phyloP scores from a whole-genome alignment of 1,140 invertebrate species.

The Tetranychus cinnabarinus region DNA sequence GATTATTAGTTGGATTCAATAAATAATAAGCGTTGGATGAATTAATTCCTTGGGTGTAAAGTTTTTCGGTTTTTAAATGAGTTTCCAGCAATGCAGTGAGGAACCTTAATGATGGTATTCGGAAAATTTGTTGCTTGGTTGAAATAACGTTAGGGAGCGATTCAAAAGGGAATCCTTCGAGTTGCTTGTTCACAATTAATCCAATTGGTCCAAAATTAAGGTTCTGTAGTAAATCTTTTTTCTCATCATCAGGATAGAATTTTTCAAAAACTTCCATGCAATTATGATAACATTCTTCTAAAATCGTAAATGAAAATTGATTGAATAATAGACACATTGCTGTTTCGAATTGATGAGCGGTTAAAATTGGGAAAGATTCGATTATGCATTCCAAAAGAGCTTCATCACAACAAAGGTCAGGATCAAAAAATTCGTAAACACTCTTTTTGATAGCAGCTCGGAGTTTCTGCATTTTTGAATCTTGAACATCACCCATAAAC shows the following conservation, averaged over 20 bases:
- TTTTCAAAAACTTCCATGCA: not conserved
- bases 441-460: not conserved
- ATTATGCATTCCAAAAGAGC: slow-evolving; percentile 1
- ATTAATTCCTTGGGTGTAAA: slow-evolving; percentile 11
- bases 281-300: not conserved
- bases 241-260: not conserved
- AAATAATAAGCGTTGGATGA: slow-evolving; percentile 30
- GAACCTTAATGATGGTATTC: slow-evolving; percentile 46
- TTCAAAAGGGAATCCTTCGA: slow-evolving; percentile 10
- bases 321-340: not conserved
- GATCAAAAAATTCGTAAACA: not conserved
- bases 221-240: not conserved
- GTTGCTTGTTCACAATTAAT: slow-evolving; percentile 3
- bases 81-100: slow-evolving; percentile 33
- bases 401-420: not conserved
- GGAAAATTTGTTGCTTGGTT: slow-evolving; percentile 25
- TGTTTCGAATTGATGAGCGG: not conserved
- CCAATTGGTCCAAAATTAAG: slow-evolving; percentile 2
- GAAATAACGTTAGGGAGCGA: not conserved
- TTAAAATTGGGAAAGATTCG: slow-evolving; percentile 2
- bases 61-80: not conserved
- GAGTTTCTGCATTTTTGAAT: slow-evolving; percentile 20
- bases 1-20: slow-evolving; percentile 39
- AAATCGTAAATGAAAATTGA: not conserved
- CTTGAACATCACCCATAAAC: slow-evolving; percentile 28